Evolutionary conservation across 2,797 vertebrate genomes (phyloP).

Genomic region (Pipistrellus pipistrellus): DNA sequence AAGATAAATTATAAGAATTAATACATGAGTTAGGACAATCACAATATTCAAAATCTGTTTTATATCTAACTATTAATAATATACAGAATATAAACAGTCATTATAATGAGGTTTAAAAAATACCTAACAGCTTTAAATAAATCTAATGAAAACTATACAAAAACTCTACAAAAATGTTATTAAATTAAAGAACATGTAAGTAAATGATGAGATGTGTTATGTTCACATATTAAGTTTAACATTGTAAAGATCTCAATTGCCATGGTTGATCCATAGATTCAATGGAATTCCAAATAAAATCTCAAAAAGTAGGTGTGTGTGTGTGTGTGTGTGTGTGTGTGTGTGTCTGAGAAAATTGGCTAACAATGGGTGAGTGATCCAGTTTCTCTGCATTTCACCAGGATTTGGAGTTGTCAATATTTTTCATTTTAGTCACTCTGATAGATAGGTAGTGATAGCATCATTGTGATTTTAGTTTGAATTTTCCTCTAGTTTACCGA

Average conservation of each 20-base stretch:
- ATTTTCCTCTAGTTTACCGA: background rate
- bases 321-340: background rate
- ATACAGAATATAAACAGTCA: background rate
- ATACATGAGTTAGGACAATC: background rate
- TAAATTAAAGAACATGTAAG: slow-evolving; percentile 18
- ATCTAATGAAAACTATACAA: background rate
- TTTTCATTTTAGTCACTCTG: background rate
- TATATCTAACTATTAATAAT: background rate
- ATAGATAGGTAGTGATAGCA: background rate
- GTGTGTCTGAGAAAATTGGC: background rate
- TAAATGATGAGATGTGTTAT: background rate
- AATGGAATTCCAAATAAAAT: slow-evolving; percentile 33
- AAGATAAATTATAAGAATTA: background rate
- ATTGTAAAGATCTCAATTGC: slow-evolving; percentile 25
- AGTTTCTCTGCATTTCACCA: background rate
- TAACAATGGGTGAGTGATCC: background rate
- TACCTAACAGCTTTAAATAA: background rate
- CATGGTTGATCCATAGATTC: background rate
- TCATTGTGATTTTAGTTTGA: background rate
- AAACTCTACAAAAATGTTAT: slow-evolving; percentile 29
- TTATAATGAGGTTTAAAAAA: background rate
- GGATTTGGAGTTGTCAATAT: background rate
- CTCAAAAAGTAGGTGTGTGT: background rate
- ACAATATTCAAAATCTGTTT: slow-evolving; percentile 10
- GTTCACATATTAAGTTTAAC: background rate